These are phyloP conservation scores for Ochropleura plecta DNA, from an alignment of 2,888 invertebrate genomes.

Conservation along the genomic window DNA sequence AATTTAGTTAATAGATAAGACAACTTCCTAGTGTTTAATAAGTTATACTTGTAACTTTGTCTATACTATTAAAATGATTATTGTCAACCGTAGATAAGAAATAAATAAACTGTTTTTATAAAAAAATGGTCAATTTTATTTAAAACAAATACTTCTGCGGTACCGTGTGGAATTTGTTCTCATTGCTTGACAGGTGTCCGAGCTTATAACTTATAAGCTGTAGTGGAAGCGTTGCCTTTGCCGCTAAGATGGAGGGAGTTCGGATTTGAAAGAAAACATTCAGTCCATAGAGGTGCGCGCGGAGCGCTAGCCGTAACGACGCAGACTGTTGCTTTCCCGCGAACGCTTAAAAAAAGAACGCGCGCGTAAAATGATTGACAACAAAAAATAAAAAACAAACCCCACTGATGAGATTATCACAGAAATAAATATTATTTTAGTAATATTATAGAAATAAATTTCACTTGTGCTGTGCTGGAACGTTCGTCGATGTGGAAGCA, in stretches of 20 bases:
- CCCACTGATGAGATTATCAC: conserved; percentile 67
- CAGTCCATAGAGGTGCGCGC: conserved; percentile 83
- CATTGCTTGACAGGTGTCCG: conserved; percentile 57
- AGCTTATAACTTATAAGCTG: conserved; percentile 58
- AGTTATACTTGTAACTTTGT: conserved; percentile 53
- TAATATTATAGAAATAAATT: conserved; percentile 45
- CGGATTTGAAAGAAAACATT: conserved; percentile 76
- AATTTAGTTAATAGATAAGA: conserved; percentile 49
- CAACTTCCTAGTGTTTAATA: conserved; percentile 55
- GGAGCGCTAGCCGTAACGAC: conserved; percentile 70
- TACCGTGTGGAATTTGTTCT: conserved; percentile 35
- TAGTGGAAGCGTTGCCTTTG: conserved; percentile 55
- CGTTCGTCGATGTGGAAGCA: conserved; percentile 71
- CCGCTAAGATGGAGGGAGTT: conserved; percentile 66
- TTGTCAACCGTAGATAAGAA: conserved; percentile 63
- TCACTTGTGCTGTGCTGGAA: conserved; percentile 65
- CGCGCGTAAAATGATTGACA: conserved; percentile 76
- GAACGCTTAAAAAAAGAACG: conserved; percentile 64
- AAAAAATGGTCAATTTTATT: conserved; percentile 41
- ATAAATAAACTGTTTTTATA: conserved; percentile 63
- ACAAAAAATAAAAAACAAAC: conserved; percentile 69
- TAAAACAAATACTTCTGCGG: not conserved
- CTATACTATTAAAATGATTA: conserved; percentile 59
- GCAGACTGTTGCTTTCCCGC: conserved; percentile 64
- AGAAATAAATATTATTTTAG: conserved; percentile 64